Base-by-base conservation (phyloP, 2,797 vertebrate species). In the Enteromius thamalakanensis region DNA sequence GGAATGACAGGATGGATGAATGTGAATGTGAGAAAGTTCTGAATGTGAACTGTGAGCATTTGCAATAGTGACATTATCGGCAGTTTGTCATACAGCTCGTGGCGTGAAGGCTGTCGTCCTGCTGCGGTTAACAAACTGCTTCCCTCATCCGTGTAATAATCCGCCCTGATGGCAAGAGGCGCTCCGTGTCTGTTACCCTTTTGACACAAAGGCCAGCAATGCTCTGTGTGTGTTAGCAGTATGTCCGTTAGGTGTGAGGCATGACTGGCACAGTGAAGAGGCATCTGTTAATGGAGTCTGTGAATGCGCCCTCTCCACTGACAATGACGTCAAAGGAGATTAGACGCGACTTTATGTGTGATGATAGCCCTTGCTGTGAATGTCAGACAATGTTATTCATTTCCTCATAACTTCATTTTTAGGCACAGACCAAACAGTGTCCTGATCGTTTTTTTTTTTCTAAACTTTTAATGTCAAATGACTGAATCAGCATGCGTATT, bases 251-350 rank as follows among this genome's bases (percentile, higher is more conserved):
- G 74, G 55, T 72, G 79, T 70, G 75, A 81, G 72, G 79, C 58
- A 81, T 84, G 78, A 70, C 77, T 71, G 85, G 58, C 81, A 51
- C 67, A 77, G 62, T 47, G 72, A 80, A 75, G 71, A 80, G 81
- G 85, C 77, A 80, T 86, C 85, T 83, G 81, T 78, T 83, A 83
- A 68, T 83, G 68, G 40, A 85, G 81, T 87, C 86, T 85, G 69
- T 32, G 67, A 80, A 82, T 82, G 65, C 68, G 81, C 60, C 74
- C 81, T 87, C 84, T 83, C 69, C 79, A 62, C 60, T 84, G 86
- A 62, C 86, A 80, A 68, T 79, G 81, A 86, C 79, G 86, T 87
- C 84, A 81, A 84, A 79, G 60, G 64, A 70, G 81, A 72, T 78
- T 51, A 84, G 86, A 84, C 26, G n/a, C 72, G 86, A 74, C 78